These are phyloP conservation scores for Neosilurus hyrtlii DNA, from an alignment of 2,797 vertebrate genomes.

Conservation along the genomic window DNA sequence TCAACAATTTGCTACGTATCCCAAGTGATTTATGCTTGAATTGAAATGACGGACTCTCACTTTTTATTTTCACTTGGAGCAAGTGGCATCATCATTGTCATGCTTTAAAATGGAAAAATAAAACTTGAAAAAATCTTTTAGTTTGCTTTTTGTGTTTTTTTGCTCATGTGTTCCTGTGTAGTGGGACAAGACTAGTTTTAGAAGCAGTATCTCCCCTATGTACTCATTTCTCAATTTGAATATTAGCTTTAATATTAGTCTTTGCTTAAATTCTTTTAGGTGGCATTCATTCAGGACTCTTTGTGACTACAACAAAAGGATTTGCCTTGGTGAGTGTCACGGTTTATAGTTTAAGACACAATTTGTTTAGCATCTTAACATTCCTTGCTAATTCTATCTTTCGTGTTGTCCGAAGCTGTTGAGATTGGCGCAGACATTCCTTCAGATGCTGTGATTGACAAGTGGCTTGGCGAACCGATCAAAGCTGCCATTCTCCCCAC, in stretches of 20 bases:
- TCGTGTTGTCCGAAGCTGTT: conserved; percentile 71
- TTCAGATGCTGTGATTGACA: conserved; percentile 82
- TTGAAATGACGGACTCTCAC: too few species aligned
- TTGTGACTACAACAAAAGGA: conserved; percentile 92
- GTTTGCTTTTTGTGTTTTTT: too few species aligned
- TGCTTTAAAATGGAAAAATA: too few species aligned
- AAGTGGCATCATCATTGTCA: too few species aligned
- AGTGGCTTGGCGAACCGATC: conserved; percentile 93
- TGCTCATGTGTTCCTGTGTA: too few species aligned
- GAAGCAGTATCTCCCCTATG: neutral
- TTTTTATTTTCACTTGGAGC: too few species aligned
- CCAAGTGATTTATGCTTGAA: too few species aligned
- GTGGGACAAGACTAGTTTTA: neutral
- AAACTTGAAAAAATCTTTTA: too few species aligned
- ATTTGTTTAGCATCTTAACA: neutral
- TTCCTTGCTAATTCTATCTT: neutral
- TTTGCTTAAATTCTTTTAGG: conserved; percentile 66
- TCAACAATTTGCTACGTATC: too few species aligned
- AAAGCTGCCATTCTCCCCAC: conserved; percentile 90
- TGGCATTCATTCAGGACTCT: conserved; percentile 91
- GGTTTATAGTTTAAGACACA: neutral
- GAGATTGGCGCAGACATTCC: conserved; percentile 90
- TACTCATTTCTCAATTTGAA: neutral
- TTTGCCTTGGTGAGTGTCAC: conserved; percentile 81
- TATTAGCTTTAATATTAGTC: neutral